Conservation (phyloP, 92 coral and sea anemone genomes). For the Scolanthus callimorphus region DNA sequence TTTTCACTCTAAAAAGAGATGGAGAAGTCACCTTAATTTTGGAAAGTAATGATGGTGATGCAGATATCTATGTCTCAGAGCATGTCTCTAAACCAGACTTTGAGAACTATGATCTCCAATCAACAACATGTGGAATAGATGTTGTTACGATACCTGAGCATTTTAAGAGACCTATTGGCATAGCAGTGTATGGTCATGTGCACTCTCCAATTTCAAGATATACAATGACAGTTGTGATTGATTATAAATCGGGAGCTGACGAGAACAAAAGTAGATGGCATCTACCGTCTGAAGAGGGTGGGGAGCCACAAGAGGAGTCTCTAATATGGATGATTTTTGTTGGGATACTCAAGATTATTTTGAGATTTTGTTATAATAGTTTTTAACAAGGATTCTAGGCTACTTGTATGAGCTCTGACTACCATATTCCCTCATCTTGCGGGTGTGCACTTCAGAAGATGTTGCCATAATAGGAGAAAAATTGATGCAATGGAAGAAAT, state of each 20-base stretch:
- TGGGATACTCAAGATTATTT: slow-evolving; percentile 74
- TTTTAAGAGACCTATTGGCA: slow-evolving; percentile 85
- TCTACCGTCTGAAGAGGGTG: slow-evolving; percentile 28
- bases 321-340: slow-evolving; percentile 89
- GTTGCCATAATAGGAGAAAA: too few species aligned
- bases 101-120: slow-evolving; percentile 87
- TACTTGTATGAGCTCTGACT: too few species aligned
- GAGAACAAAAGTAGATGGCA: slow-evolving; percentile 28
- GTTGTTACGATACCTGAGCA: slow-evolving; percentile 74
- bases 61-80: slow-evolving; percentile 83
- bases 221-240: slow-evolving; percentile 78
- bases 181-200: slow-evolving; percentile 88
- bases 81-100: slow-evolving; percentile 79
- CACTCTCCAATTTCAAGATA: slow-evolving; percentile 67
- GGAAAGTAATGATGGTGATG: slow-evolving; percentile 84
- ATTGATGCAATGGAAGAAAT: too few species aligned
- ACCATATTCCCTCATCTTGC: too few species aligned
- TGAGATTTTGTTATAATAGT: too few species aligned
- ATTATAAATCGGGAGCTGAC: slow-evolving; percentile 38
- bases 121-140: slow-evolving; percentile 88
- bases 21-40: slow-evolving; percentile 83
- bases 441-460: too few species aligned
- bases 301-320: slow-evolving; percentile 67
- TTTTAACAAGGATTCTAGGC: too few species aligned
- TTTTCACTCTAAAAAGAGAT: slow-evolving; percentile 78